Evolutionary conservation across 64 coral and sea anemone genomes (phyloP).

Genomic region (Porites lutea): DNA sequence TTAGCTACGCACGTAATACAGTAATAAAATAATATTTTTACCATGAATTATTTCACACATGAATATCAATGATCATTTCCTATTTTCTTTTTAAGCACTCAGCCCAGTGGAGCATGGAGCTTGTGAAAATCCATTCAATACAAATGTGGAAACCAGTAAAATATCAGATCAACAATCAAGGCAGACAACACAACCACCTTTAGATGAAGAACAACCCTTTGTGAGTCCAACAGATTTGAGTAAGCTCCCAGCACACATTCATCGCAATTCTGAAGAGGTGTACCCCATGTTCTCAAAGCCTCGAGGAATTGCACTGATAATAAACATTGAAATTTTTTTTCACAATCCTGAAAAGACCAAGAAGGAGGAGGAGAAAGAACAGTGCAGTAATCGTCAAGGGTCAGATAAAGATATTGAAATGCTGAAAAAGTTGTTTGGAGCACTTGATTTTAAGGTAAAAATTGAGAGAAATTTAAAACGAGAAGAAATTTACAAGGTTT

Average conservation of each 20-base stretch:
- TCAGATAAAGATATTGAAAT: constrained; percentile 57
- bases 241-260: constrained; percentile 53
- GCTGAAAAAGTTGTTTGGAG: constrained; percentile 44
- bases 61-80: background rate
- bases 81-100: constrained; percentile 8
- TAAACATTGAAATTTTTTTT: constrained; percentile 46
- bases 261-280: background rate
- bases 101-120: constrained; percentile 6
- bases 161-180: background rate
- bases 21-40: no score
- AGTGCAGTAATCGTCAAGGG: constrained; percentile 35
- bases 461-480: constrained; percentile 3
- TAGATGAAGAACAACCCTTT: background rate
- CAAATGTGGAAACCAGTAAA: background rate
- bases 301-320: constrained; percentile 66
- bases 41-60: no score
- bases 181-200: background rate
- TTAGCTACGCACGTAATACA: no score
- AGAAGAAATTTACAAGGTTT: background rate
- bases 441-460: constrained; percentile 55
- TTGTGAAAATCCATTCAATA: background rate
- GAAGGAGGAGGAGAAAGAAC: background rate
- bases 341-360: constrained; percentile 11
- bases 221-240: background rate
- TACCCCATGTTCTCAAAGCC: constrained; percentile 73